Base-by-base conservation (phyloP, 2,113 vertebrate genomes). In the Cepphus grylle region DNA sequence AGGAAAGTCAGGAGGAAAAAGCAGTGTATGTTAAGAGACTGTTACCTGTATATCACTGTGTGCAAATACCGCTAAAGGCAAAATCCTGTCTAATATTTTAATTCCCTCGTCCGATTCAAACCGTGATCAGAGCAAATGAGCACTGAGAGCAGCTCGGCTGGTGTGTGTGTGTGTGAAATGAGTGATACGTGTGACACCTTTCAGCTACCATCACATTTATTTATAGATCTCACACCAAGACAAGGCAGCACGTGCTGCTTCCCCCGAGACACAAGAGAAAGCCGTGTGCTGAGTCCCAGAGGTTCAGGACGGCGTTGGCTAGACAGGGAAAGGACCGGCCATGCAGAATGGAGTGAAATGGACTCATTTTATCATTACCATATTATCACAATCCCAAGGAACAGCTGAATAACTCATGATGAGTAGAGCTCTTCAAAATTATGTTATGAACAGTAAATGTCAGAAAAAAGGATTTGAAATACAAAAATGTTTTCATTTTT, bases 1-100 rank as follows among this genome's bases (percentile, higher is more conserved):
- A 34, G 84, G 80, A 66, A 90, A 63, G 91, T 34, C 19, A 13
- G 96, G 49, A 89, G 70, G 74, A 40, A 66, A 47, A 11, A 32
- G 49, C 1, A 19, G 49, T 1, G 19, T 0, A 0, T 7, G 52
- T 56, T 69, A 1, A 27, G 26, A 61, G 42, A 12, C 8, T 15
- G n/a, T 5, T 8, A 23, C 2, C 45, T 30, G 36, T 8, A 5
- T 1, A 47, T 1, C 36, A 5, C 67, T 12, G 11, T 1, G 8
- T 12, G 43, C 30, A 72, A 40, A 45, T 11, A 34, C 14, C 52
- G 38, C n/a, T 5, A 3, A 11, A 61, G 23, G 38, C 36, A 56
- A 56, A 67, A 76, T 15, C 63, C 65, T 27, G 20, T 2, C 11
- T 30, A 19, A 1, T 14, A 13, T 47, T 27, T 19, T 16, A 27